These are phyloP conservation scores for Sphaerodactylus townsendi DNA, from an alignment of 2,113 vertebrate species.

Conservation along the genomic window DNA sequence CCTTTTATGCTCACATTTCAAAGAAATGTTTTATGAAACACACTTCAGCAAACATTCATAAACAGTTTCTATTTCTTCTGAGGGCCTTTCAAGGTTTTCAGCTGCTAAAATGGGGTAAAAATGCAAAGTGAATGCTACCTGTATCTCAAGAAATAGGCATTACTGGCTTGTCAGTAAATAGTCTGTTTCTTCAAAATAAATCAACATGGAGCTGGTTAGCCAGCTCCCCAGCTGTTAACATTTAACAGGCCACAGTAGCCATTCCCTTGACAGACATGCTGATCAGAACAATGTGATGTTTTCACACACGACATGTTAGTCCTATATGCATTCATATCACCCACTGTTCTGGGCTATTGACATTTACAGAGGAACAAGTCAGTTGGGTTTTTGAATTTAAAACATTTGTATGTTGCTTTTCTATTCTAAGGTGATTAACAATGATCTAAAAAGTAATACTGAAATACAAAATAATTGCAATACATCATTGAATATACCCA, in stretches of 20 bases:
- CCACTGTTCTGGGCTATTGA: background rate
- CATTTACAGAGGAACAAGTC: background rate
- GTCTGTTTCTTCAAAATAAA: background rate
- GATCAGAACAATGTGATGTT: background rate
- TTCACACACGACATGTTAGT: background rate
- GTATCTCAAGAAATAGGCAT: background rate
- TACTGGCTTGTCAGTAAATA: background rate
- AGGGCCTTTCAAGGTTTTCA: background rate
- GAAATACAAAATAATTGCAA: too few relatives aligned
- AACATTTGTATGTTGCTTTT: too few relatives aligned
- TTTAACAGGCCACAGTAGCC: background rate
- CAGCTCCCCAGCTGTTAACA: background rate
- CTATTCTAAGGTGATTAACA: too few relatives aligned
- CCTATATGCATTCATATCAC: background rate
- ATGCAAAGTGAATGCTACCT: background rate
- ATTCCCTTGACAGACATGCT: background rate
- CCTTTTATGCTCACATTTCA: background rate
- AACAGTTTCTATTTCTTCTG: background rate
- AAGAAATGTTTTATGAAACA: background rate
- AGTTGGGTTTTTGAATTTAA: background rate
- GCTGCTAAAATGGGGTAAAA: background rate
- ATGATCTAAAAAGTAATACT: too few relatives aligned
- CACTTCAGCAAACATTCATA: background rate
- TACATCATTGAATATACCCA: too few relatives aligned
- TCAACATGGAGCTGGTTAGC: background rate